A percentile compares a stretch with the other conserved stretches of the same genome.
Evolutionary conservation across 2,797 vertebrate genomes (phyloP).

Genomic region (Amazona ochrocephala): DNA sequence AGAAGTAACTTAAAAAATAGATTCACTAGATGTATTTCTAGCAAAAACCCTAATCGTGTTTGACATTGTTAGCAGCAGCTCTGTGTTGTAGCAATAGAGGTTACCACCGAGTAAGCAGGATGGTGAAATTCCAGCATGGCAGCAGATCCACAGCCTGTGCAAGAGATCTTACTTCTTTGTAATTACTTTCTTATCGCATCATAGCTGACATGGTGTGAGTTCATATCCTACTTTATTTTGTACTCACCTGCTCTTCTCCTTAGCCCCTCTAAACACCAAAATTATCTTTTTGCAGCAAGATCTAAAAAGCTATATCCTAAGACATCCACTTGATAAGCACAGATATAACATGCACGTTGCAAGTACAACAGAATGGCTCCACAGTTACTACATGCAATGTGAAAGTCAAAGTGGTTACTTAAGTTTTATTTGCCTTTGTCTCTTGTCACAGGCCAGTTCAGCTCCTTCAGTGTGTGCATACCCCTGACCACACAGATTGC

Average conservation of each 20-base stretch:
- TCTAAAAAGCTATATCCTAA: neutral
- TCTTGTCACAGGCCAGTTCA: conserved; percentile 65
- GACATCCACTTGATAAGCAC: neutral
- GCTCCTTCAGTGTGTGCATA: conserved; percentile 71
- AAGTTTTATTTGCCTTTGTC: neutral
- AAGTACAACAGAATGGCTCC: too few relatives aligned
- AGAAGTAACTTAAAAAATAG: neutral
- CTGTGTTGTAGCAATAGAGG: neutral
- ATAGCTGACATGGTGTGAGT: neutral
- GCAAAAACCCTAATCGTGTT: neutral
- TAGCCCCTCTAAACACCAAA: neutral
- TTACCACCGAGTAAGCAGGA: neutral
- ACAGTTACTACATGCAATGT: too few relatives aligned
- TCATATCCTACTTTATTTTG: neutral
- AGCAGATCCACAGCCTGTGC: neutral
- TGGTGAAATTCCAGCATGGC: neutral
- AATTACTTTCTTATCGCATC: neutral
- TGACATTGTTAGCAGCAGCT: neutral
- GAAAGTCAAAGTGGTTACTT: neutral
- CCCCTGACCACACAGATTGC: conserved; percentile 57
- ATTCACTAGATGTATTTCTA: neutral
- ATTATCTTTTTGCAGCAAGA: neutral
- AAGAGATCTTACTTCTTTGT: neutral
- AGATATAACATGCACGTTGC: neutral
- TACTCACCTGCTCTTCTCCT: neutral